phyloP scores from a whole-genome alignment of 2,888 invertebrate species.

The Antheraea yamamai region DNA sequence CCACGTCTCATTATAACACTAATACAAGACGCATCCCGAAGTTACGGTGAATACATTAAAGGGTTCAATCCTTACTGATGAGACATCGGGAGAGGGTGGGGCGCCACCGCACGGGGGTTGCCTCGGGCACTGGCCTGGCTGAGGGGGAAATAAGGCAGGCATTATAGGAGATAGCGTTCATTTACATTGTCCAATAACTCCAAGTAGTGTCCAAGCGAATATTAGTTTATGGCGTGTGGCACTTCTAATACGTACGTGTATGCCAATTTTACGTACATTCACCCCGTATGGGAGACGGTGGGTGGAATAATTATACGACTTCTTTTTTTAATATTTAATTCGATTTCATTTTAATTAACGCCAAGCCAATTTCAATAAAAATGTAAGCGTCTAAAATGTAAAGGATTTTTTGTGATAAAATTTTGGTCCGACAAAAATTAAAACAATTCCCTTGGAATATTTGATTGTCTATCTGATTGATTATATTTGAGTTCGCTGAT shows the following conservation, averaged over 20 bases:
- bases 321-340: conserved; percentile 69
- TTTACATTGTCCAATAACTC: conserved; percentile 83
- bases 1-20: conserved; percentile 82
- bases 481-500: not conserved
- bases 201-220: conserved; percentile 81
- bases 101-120: conserved; percentile 58
- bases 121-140: conserved; percentile 69
- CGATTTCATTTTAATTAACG: conserved; percentile 78
- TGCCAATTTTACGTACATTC: conserved; percentile 38
- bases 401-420: conserved; percentile 72
- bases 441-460: conserved; percentile 40
- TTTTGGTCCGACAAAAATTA: conserved; percentile 47
- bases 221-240: conserved; percentile 77
- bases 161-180: conserved; percentile 82
- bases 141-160: conserved; percentile 76
- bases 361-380: conserved; percentile 73
- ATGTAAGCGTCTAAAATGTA: conserved; percentile 57
- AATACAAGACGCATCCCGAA: conserved; percentile 82
- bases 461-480: conserved; percentile 25
- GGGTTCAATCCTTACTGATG: conserved; percentile 82
- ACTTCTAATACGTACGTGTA: conserved; percentile 42
- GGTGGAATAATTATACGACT: conserved; percentile 59
- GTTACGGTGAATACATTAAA: conserved; percentile 82
- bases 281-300: conserved; percentile 25
- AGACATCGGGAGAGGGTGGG: conserved; percentile 75